phyloP scores from a whole-genome alignment of 2,797 vertebrate genomes.

The Tokudaia tokunoshimensis region DNA sequence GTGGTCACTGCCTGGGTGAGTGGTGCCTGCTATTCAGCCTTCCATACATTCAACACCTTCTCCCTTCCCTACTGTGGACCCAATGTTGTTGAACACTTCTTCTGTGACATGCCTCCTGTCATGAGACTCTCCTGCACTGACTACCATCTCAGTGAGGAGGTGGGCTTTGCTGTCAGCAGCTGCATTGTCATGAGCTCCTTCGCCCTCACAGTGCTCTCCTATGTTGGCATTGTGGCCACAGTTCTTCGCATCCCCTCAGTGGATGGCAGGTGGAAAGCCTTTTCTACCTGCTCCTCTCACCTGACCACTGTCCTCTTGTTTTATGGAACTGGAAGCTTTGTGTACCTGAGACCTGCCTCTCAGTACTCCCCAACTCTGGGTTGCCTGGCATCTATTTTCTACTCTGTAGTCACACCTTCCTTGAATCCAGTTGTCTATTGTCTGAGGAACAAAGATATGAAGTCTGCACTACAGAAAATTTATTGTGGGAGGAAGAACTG shows the following conservation, averaged over 20 bases:
- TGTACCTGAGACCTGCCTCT: slow-evolving; percentile 46
- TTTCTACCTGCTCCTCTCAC: slow-evolving; percentile 44
- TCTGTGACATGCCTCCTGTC: slow-evolving; percentile 63
- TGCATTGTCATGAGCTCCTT: not conserved
- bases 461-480: too few species aligned
- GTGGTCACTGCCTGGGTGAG: slow-evolving; percentile 17
- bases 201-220: not conserved
- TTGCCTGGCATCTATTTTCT: too few species aligned
- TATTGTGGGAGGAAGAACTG: too few species aligned
- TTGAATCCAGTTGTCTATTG: too few species aligned
- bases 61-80: not conserved
- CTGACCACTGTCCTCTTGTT: slow-evolving; percentile 68
- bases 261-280: not conserved
- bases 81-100: slow-evolving; percentile 57
- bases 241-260: not conserved
- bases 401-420: too few species aligned
- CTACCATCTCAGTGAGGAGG: not conserved
- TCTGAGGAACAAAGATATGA: too few species aligned
- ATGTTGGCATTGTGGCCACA: not conserved
- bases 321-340: slow-evolving; percentile 65
- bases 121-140: slow-evolving; percentile 53
- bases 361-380: too few species aligned
- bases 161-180: not conserved
- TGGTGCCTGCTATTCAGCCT: slow-evolving; percentile 23
- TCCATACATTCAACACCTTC: slow-evolving; percentile 56